These are phyloP conservation scores for Lottia gigantea DNA, from an alignment of 2,888 invertebrate genomes.

Conservation along the genomic window DNA sequence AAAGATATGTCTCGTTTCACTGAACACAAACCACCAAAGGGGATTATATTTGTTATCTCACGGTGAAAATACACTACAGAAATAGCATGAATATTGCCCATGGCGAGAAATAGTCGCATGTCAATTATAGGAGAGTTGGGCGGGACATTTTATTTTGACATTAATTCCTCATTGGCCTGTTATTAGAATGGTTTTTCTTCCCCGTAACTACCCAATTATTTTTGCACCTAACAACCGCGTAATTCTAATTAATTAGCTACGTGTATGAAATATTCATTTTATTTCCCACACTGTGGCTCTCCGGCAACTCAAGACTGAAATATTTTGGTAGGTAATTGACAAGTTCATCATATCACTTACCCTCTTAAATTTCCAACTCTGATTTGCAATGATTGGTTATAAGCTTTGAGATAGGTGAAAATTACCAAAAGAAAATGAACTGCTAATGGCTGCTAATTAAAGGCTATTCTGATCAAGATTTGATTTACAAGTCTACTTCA, in stretches of 20 bases:
- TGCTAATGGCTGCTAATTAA: too few relatives aligned
- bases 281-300: too few relatives aligned
- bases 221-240: constrained; percentile 8
- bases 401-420: too few relatives aligned
- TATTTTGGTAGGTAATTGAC: too few relatives aligned
- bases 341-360: too few relatives aligned
- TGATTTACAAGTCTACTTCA: too few relatives aligned
- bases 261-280: too few relatives aligned
- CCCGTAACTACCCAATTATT: background rate
- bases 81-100: background rate
- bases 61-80: constrained; percentile 10
- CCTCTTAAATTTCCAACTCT: too few relatives aligned
- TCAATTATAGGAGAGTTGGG: background rate
- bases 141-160: constrained; percentile 5
- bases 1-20: constrained; percentile 2
- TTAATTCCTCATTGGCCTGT: constrained; percentile 1
- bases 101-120: background rate
- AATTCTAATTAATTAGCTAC: background rate
- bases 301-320: too few relatives aligned
- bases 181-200: background rate
- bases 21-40: constrained; percentile 1
- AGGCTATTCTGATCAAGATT: too few relatives aligned
- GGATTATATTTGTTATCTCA: constrained; percentile 10
- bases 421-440: too few relatives aligned
- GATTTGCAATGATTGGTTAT: too few relatives aligned